phyloP scores from a whole-genome alignment of 1,140 invertebrate genomes.

The Magallana ariakensis region DNA sequence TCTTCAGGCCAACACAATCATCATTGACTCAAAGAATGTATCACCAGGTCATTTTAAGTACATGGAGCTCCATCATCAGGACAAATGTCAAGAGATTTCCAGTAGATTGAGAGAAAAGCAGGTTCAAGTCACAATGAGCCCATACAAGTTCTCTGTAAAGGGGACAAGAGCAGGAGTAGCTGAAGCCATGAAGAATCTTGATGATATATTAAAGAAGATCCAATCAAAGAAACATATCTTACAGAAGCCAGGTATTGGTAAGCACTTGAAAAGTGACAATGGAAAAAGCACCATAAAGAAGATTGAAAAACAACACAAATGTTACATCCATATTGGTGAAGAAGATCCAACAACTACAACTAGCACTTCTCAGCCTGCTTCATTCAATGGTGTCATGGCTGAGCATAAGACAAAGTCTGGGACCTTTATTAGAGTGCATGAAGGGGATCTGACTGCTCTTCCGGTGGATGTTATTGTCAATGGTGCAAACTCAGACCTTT shows the following conservation, averaged over 20 bases:
- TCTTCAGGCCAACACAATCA: constrained; percentile 46
- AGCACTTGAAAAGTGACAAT: constrained; percentile 40
- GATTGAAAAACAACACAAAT: constrained; percentile 42
- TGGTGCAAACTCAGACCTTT: constrained; percentile 66
- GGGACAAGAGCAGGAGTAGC: constrained; percentile 48
- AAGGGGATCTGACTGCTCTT: constrained; percentile 65
- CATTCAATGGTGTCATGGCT: background rate
- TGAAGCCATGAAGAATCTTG: constrained; percentile 43
- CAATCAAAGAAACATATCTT: constrained; percentile 43
- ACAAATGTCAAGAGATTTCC: constrained; percentile 26
- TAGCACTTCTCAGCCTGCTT: background rate
- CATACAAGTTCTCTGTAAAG: constrained; percentile 38
- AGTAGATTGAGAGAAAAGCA: constrained; percentile 30
- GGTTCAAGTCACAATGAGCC: constrained; percentile 29
- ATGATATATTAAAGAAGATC: constrained; percentile 31
- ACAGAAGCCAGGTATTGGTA: constrained; percentile 38
- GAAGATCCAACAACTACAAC: background rate
- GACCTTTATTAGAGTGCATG: constrained; percentile 32
- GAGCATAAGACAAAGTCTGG: background rate
- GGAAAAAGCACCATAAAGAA: constrained; percentile 47
- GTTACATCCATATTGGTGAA: constrained; percentile 20
- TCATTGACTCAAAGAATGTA: constrained; percentile 36
- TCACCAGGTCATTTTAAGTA: constrained; percentile 41
- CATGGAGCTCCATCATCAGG: constrained; percentile 13
- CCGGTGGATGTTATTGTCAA: constrained; percentile 69